Conservation (phyloP, 92 coral and sea anemone species). For the Plumapathes pennacea region DNA sequence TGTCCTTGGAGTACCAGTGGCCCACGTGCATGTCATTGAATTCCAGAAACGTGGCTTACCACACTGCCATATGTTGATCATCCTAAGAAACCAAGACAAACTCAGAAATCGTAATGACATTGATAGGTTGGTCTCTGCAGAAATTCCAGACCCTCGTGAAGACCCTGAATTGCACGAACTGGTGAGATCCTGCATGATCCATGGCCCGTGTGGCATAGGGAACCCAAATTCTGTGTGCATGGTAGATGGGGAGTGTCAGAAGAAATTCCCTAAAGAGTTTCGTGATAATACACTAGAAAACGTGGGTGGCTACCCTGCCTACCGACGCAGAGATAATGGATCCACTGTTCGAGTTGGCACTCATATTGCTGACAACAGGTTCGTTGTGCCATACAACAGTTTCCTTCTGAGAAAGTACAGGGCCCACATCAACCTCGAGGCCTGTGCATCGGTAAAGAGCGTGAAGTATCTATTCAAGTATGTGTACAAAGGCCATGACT, state of each 20-base stretch:
- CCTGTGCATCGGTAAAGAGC: neutral
- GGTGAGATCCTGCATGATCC: neutral
- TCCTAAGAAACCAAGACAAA: neutral
- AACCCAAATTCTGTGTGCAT: slow-evolving; percentile 1
- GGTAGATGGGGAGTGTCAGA: neutral
- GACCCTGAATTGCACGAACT: neutral
- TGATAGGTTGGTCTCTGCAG: neutral
- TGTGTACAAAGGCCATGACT: slow-evolving; percentile 10
- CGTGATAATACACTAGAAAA: neutral
- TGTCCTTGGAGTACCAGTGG: neutral
- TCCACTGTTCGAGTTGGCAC: neutral
- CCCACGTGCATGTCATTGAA: neutral
- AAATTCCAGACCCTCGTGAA: neutral
- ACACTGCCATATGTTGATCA: neutral
- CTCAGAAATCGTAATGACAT: neutral
- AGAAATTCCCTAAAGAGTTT: neutral
- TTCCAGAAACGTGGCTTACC: slow-evolving; percentile 9
- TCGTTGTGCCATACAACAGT: slow-evolving; percentile 5
- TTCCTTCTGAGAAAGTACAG: neutral
- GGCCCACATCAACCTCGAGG: slow-evolving; percentile 11
- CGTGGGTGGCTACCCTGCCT: neutral
- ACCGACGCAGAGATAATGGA: slow-evolving; percentile 1
- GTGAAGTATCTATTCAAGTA: slow-evolving; percentile 12
- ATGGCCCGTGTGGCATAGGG: slow-evolving; percentile 3
- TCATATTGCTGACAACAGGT: neutral